Evolutionary conservation across 2,888 invertebrate species (phyloP).

Genomic region (Ernsta delagoae): DNA sequence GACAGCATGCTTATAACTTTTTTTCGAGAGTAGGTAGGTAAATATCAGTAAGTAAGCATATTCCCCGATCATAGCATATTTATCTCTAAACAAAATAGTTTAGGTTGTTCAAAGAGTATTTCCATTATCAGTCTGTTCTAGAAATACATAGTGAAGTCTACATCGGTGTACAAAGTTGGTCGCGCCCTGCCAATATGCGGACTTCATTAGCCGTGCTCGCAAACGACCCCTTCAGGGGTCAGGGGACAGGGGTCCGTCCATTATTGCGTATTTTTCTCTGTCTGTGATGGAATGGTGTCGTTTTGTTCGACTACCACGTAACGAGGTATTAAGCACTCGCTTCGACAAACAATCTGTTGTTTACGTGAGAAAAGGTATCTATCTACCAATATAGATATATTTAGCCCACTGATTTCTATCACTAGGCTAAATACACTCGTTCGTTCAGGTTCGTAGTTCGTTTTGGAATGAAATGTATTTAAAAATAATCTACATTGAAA

Average conservation of each 20-base stretch:
- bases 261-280: constrained; percentile 58
- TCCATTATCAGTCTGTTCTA: no score
- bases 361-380: not conserved
- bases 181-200: constrained; percentile 74
- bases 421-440: no score
- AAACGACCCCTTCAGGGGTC: constrained; percentile 61
- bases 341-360: constrained; percentile 24
- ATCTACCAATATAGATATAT: not conserved
- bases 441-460: no score
- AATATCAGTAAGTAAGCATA: no score
- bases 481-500: no score
- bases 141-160: constrained; percentile 1
- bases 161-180: constrained; percentile 51
- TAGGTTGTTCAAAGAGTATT: no score
- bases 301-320: constrained; percentile 62
- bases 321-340: constrained; percentile 61
- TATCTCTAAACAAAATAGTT: no score
- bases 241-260: constrained; percentile 59
- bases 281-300: constrained; percentile 67
- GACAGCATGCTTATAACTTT: no score
- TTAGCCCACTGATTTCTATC: not conserved
- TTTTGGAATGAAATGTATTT: no score
- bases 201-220: constrained; percentile 75
- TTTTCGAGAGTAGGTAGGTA: no score
- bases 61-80: no score